A percentile compares a stretch with the other conserved stretches of the same genome.
Evolutionary conservation across 2,797 vertebrate genomes (phyloP).

Genomic region (Gymnoscopelus microlampas): DNA sequence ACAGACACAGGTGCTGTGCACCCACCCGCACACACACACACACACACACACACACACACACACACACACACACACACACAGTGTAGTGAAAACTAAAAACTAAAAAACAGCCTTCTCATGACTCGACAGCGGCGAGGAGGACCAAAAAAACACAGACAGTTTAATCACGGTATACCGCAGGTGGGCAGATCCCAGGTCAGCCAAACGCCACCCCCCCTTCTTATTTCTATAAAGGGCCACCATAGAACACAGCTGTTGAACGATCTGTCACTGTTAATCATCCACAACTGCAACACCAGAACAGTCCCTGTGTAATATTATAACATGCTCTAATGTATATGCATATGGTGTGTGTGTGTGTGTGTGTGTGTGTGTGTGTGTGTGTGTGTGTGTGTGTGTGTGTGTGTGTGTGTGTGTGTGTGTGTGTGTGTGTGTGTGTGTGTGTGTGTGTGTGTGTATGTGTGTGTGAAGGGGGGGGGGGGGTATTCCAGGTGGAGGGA

Average conservation of each 20-base stretch:
- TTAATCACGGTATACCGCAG: conserved; percentile 38
- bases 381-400: too few species aligned
- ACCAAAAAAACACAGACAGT: conserved; percentile 15
- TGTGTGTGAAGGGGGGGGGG: too few species aligned
- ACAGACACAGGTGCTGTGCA: conserved; percentile 2
- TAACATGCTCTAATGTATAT: not conserved
- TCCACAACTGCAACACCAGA: conserved; percentile 7
- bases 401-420: too few species aligned
- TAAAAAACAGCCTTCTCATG: conserved; percentile 33
- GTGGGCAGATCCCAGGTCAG: conserved; percentile 39
- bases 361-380: not conserved
- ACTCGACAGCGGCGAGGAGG: conserved; percentile 12
- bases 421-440: too few species aligned
- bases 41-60: not conserved
- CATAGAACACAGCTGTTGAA: conserved; percentile 21
- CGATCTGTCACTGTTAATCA: conserved; percentile 19
- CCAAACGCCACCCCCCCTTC: not conserved
- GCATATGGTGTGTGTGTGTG: not conserved
- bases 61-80: not conserved
- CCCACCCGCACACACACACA: not conserved
- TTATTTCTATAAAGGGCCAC: conserved; percentile 47
- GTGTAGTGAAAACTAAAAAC: conserved; percentile 20
- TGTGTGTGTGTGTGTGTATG: too few species aligned
- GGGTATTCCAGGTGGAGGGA: too few species aligned
- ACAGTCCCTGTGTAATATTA: conserved; percentile 1